Evolutionary conservation across 2,113 vertebrate species (phyloP).

Genomic region (Symphodus melops): DNA sequence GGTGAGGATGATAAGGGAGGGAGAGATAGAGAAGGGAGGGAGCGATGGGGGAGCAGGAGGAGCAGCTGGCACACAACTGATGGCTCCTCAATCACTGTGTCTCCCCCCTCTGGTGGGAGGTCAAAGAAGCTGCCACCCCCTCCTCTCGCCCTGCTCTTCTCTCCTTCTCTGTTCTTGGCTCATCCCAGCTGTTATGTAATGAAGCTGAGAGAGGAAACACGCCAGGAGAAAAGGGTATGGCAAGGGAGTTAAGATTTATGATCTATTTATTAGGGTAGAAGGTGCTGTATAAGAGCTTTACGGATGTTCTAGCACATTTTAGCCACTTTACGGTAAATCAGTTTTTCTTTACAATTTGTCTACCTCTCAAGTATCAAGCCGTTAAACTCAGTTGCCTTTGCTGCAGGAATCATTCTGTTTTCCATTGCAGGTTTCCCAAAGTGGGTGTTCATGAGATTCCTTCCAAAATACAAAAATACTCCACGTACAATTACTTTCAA

Average conservation of each 20-base stretch:
- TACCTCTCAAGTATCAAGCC: not conserved
- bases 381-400: not conserved
- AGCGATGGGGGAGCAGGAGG: slow-evolving; percentile 18
- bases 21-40: not conserved
- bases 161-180: slow-evolving; percentile 50
- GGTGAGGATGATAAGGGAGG: slow-evolving; percentile 15
- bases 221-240: slow-evolving; percentile 5
- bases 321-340: slow-evolving; percentile 11
- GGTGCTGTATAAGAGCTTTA: not conserved
- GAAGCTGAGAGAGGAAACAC: slow-evolving; percentile 33
- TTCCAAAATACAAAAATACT: no score
- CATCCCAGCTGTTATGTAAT: slow-evolving; percentile 63
- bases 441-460: no score
- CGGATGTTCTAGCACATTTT: not conserved
- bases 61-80: slow-evolving; percentile 76
- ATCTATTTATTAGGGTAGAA: slow-evolving; percentile 8
- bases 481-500: no score
- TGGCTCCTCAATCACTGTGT: slow-evolving; percentile 75
- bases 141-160: slow-evolving; percentile 10
- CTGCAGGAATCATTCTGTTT: no score
- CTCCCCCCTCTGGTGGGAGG: slow-evolving; percentile 74
- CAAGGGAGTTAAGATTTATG: slow-evolving; percentile 21
- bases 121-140: slow-evolving; percentile 56
- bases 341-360: not conserved
- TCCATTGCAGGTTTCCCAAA: no score